Conservation (phyloP, 2,113 vertebrate species). For the Parotia lawesii region DNA sequence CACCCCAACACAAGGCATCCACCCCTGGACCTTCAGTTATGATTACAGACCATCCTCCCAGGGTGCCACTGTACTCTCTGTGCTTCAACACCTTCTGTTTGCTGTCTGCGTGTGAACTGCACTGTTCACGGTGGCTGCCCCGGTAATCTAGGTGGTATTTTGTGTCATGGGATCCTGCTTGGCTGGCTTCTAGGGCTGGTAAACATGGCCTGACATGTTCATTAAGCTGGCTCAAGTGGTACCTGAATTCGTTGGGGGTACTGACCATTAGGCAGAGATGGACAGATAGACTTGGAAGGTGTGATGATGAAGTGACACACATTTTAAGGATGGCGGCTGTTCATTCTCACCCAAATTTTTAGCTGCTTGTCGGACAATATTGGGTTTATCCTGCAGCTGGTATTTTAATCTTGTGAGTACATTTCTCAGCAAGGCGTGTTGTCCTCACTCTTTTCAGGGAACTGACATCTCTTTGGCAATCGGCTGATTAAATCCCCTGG, state of each 20-base stretch:
- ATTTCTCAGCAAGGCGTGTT: constrained; percentile 24
- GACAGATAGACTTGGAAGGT: not conserved
- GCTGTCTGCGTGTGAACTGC: not conserved
- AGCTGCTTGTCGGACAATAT: not conserved
- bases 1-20: not conserved
- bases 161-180: not conserved
- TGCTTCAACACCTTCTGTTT: not conserved
- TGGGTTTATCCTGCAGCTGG: constrained; percentile 13
- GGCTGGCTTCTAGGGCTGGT: not conserved
- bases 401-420: constrained; percentile 25
- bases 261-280: not conserved
- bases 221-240: not conserved
- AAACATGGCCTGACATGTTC: not conserved
- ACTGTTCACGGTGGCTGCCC: fast-evolving
- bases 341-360: not conserved
- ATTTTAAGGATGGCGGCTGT: not conserved
- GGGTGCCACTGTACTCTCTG: not conserved
- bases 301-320: not conserved
- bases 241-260: not conserved
- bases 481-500: constrained; percentile 48
- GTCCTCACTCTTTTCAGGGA: constrained; percentile 49
- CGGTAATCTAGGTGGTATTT: not conserved
- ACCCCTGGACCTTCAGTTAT: not conserved
- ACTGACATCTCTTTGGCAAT: constrained; percentile 56
- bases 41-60: not conserved